Evolutionary conservation across 2,797 vertebrate species (phyloP).

Genomic region (Gambusia yucatana): DNA sequence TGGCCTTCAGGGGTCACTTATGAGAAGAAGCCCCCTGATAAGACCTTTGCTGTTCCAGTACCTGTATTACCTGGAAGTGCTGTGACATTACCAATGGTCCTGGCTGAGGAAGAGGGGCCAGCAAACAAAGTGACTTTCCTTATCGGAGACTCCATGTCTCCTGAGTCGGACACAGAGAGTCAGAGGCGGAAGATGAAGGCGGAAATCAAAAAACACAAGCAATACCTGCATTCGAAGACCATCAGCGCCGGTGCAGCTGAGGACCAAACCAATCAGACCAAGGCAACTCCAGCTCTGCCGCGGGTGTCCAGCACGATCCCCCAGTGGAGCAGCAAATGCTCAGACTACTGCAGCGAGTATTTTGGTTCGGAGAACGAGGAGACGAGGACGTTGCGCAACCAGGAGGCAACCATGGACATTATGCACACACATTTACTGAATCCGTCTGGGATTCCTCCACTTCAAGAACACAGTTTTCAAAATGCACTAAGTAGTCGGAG

Average conservation of each 20-base stretch:
- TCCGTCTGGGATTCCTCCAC: conserved; percentile 34
- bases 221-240: conserved; percentile 57
- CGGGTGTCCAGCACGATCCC: conserved; percentile 80
- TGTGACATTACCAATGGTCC: conserved; percentile 52
- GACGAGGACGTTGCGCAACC: conserved; percentile 86
- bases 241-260: conserved; percentile 70
- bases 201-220: conserved; percentile 87
- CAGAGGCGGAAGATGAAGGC: conserved; percentile 86
- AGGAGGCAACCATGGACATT: conserved; percentile 39
- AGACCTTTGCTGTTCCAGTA: conserved; percentile 69
- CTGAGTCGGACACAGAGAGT: conserved; percentile 95
- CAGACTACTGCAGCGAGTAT: conserved; percentile 90
- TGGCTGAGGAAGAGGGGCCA: conserved; percentile 75
- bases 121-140: conserved; percentile 94
- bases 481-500: conserved; percentile 16
- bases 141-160: conserved; percentile 97
- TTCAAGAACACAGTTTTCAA: conserved; percentile 27
- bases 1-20: conserved; percentile 75
- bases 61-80: conserved; percentile 35
- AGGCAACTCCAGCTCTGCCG: conserved; percentile 73
- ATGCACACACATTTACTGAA: conserved; percentile 59
- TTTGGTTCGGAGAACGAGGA: conserved; percentile 88
- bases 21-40: conserved; percentile 94
- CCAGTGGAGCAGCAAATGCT: conserved; percentile 84
- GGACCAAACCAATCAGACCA: conserved; percentile 89